Conservation (phyloP, 1,140 invertebrate genomes). For the Formica exsecta region DNA sequence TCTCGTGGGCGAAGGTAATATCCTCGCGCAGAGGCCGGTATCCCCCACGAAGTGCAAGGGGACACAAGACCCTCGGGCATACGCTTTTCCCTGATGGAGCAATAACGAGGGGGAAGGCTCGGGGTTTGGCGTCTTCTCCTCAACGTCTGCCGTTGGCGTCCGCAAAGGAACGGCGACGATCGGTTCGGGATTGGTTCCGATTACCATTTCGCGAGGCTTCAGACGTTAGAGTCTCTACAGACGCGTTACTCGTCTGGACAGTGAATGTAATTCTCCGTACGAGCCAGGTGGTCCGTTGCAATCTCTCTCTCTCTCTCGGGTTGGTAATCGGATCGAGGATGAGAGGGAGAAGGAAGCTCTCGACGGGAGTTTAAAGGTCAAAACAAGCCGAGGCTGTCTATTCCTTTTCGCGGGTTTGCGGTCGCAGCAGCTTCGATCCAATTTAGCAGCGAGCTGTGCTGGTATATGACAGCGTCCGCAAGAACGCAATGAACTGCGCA, state of each 20-base stretch:
- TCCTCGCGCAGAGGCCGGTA: constrained; percentile 30
- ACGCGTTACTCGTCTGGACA: constrained; percentile 45
- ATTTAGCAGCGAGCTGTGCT: constrained; percentile 22
- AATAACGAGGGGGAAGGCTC: constrained; percentile 26
- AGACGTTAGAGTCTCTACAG: constrained; percentile 34
- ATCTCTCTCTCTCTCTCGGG: constrained; percentile 30
- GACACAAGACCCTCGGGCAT: constrained; percentile 42
- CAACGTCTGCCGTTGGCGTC: neutral
- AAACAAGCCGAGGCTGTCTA: constrained; percentile 24
- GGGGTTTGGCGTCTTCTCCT: constrained; percentile 1
- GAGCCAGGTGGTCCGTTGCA: constrained; percentile 72
- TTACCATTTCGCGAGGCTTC: constrained; percentile 76
- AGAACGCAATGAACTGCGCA: neutral
- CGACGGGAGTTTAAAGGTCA: constrained; percentile 60
- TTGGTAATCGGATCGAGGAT: constrained; percentile 68
- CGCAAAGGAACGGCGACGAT: constrained; percentile 72
- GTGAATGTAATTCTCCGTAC: constrained; percentile 66
- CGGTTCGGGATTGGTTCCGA: constrained; percentile 73
- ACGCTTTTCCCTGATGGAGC: constrained; percentile 58
- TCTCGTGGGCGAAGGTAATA: constrained; percentile 28
- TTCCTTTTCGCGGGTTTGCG: constrained; percentile 38
- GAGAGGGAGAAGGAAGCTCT: neutral
- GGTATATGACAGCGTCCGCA: neutral
- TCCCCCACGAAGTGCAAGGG: constrained; percentile 3
- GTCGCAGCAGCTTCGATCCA: constrained; percentile 9